Evolutionary conservation across 2,113 vertebrate species (phyloP), one percentile per base, ranked within the genome.

Genomic region (Vireo altiloquus): DNA sequence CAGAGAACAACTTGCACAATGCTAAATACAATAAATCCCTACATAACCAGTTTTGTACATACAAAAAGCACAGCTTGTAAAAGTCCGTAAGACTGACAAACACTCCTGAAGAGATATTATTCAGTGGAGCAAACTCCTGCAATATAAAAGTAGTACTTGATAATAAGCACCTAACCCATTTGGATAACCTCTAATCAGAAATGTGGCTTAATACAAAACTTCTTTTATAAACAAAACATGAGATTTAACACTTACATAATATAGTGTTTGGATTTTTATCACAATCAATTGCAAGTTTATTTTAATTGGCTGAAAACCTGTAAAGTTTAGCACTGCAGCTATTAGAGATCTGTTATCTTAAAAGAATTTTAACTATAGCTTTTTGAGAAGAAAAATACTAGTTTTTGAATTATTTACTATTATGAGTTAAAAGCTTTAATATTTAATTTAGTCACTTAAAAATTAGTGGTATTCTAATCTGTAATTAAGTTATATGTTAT

Each of bases 61-160:
- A 94, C 66, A 88, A 79, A 83, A 65, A 94, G 23, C 50, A 95
- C 53, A 92, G 33, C 46, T 92, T 88, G 59, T 94, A 95, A 90
- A 95, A 77, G 93, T 49, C 44, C 8, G 0, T 63, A 86, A 92
- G 65, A 93, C 49, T 66, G 74, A 84, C 69, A 91, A 94, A 95
- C 44, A 92, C 61, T 82, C 31, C 53, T 61, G 39, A 89, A 79
- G 40, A 87, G 72, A 37, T 20, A 75, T 7, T 80, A 95, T n/a
- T 83, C 39, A 69, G 30, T 11, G 2, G 39, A 74, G 42, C 68
- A 75, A 77, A 86, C 33, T 75, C 89, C 44, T 82, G 42, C 66
- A 96, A 52, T 83, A 56, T 77, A 59, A 28, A 65, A 90, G 56
- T 13, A 72, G 20, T 27, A 92, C 63, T 85, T 97, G 50, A 60